Percentiles rank a stretch among this genome's conserved stretches.
Evolutionary conservation across 1,140 invertebrate genomes (phyloP).

Genomic region (Drosophila subobscura): DNA sequence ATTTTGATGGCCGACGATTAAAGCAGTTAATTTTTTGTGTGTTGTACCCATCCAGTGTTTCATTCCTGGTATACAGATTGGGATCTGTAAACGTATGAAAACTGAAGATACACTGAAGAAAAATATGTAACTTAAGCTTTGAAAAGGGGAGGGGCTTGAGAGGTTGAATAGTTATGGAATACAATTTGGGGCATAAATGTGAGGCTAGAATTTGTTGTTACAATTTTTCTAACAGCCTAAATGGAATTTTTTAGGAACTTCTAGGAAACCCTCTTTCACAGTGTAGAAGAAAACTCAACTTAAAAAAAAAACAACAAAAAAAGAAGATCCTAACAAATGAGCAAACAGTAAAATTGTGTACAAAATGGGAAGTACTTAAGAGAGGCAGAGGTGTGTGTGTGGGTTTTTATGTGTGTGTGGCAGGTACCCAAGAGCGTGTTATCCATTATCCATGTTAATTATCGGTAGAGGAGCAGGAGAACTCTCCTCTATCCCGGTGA

Average conservation of each 20-base stretch:
- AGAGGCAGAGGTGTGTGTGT: not conserved
- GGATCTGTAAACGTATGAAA: constrained; percentile 44
- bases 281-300: constrained; percentile 15
- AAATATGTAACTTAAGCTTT: no score
- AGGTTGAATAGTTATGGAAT: no score
- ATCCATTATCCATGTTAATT: constrained; percentile 52
- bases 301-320: constrained; percentile 54
- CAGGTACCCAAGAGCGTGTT: constrained; percentile 54
- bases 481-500: constrained; percentile 30
- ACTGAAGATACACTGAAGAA: no score
- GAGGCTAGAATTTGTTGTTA: no score
- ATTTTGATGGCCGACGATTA: constrained; percentile 66
- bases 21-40: constrained; percentile 36
- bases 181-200: no score
- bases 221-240: no score
- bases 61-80: constrained; percentile 73
- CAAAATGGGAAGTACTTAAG: constrained; percentile 13
- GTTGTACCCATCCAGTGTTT: constrained; percentile 15
- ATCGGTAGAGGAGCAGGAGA: constrained; percentile 23
- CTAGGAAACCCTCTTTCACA: no score
- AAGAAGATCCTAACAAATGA: constrained; percentile 52
- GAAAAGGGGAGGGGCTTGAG: no score
- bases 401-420: constrained; percentile 45
- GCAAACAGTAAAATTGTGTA: constrained; percentile 31
- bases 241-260: no score